phyloP scores from a whole-genome alignment of 1,140 invertebrate genomes.

The Amphibalanus amphitrite region DNA sequence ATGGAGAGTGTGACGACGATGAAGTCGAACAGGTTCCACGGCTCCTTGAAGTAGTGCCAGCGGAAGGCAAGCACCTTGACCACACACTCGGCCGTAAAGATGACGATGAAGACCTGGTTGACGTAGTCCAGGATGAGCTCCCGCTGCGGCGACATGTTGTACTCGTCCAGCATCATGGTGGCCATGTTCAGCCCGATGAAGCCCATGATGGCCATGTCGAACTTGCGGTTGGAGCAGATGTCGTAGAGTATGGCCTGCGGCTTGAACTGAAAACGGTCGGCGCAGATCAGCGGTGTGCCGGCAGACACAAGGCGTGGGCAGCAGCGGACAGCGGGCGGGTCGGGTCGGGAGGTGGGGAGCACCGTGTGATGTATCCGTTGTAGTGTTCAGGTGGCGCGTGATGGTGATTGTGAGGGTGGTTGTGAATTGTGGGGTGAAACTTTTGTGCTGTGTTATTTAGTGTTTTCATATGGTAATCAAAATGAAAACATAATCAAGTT shows the following conservation, averaged over 20 bases:
- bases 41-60: constrained; percentile 96
- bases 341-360: background rate
- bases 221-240: constrained; percentile 94
- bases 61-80: constrained; percentile 92
- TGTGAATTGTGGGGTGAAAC: no score
- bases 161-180: constrained; percentile 95
- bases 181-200: constrained; percentile 98
- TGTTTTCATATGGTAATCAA: no score
- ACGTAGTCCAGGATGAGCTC: constrained; percentile 68
- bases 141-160: constrained; percentile 67
- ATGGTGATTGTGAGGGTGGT: no score
- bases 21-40: constrained; percentile 99
- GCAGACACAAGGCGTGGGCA: no score
- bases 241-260: constrained; percentile 92
- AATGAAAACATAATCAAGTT: no score
- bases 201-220: constrained; percentile 98
- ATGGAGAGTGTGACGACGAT: constrained; percentile 97
- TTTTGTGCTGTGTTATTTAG: no score
- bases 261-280: constrained; percentile 49
- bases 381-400: no score
- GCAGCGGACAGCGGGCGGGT: background rate
- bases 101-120: constrained; percentile 94
- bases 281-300: no score
- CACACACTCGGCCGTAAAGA: constrained; percentile 93
- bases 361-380: background rate